Evolutionary conservation across 2,888 invertebrate genomes (phyloP), one percentile per base, ranked within the genome.

Genomic region (Cremastinae sp.): DNA sequence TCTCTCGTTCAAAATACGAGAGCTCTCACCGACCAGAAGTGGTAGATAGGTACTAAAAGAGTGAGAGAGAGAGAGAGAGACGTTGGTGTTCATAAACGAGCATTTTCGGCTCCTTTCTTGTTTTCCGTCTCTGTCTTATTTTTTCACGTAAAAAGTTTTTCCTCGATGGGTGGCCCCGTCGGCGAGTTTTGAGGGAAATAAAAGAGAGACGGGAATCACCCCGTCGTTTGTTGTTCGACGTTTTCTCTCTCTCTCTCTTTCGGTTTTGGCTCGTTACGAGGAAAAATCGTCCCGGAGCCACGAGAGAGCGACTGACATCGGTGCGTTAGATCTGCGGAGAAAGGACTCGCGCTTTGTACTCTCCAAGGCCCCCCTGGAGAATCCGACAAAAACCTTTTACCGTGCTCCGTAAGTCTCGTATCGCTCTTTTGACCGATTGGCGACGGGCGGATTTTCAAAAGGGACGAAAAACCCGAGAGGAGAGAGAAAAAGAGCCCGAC

Each of bases 111-210:
- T 45, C 16, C 66, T 73, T 61, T 68, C 55, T 55, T 55, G 62
- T 70, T 69, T 66, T 73, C 69, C 61, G 71, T 41, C 39, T 41
- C 51, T 43, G 2, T 28, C 28, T 28, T 28, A 28, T 28, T 28
- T 28, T 28, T 28, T 28, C 28, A 28, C 59, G 39, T 35, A 49
- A 74, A 74, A 51, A 61, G 66, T 59, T 45, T 37, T 58, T 39
- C 49, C 35, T 37, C 51, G 70, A 68, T 80, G 81, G 82, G 82
- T 82, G 83, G 83, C 82, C 83, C 81, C 79, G 78, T 74, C 74
- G 80, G 73, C 75, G 77, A 79, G 43, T 76, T 74, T 28, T 28
- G 28, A 28, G 28, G 28, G 28, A 28, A 3, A 5, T 2, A 2
- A 5, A 28, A 28, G 28, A 28, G 28, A 28, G 28, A 81, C 80